A percentile compares a stretch with the other conserved stretches of the same genome.
These are phyloP conservation scores for Ovis canadensis DNA, from an alignment of 2,113 vertebrate species.

Conservation along the genomic window DNA sequence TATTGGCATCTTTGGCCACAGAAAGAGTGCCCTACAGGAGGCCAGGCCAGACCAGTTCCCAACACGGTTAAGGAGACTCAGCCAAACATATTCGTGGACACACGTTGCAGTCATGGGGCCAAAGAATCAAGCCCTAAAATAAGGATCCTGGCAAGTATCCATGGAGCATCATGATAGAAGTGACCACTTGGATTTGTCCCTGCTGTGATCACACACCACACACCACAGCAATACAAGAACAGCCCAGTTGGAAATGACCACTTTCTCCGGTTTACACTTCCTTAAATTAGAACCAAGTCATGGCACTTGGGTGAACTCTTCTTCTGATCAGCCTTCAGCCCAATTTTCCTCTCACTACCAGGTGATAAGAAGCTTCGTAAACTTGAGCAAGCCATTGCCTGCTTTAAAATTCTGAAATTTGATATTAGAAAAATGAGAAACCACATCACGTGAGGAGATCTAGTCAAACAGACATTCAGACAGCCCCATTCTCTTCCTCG, in stretches of 20 bases:
- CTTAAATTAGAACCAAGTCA: background rate
- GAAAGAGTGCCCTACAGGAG: background rate
- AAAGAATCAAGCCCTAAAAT: background rate
- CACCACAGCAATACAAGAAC: background rate
- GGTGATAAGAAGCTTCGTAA: background rate
- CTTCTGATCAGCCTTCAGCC: background rate
- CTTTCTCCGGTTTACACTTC: background rate
- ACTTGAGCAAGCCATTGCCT: fast-evolving
- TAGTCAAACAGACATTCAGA: fast-evolving
- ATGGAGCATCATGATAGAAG: background rate
- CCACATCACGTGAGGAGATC: fast-evolving
- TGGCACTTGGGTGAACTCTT: fast-evolving
- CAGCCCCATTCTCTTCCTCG: background rate
- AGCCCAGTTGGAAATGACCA: background rate
- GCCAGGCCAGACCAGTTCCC: background rate
- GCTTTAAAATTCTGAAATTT: background rate
- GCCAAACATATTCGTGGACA: background rate
- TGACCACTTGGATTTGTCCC: no score
- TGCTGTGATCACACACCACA: background rate
- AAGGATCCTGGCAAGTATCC: background rate
- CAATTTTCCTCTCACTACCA: background rate
- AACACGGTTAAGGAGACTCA: background rate
- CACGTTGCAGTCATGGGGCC: fast-evolving
- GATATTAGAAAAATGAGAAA: background rate
- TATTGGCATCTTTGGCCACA: background rate